These are phyloP conservation scores for Peucedramus taeniatus DNA, from an alignment of 2,113 vertebrate species.

Conservation along the genomic window DNA sequence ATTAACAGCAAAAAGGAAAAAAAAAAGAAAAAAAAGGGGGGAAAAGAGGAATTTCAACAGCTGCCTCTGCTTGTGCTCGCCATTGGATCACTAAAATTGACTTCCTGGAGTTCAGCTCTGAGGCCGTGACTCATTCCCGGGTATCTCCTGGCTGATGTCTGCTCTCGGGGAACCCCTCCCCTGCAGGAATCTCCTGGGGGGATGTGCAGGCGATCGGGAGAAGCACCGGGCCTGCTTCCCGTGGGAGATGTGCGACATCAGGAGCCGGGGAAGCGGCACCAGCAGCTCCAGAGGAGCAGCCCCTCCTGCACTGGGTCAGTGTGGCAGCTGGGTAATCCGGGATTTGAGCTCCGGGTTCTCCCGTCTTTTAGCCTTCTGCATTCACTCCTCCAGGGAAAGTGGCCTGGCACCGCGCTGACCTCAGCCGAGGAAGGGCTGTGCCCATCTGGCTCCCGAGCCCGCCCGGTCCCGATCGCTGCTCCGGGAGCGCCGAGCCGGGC, in stretches of 20 bases:
- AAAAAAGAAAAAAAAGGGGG: accelerated
- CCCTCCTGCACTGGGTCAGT: not conserved
- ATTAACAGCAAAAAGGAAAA: not conserved
- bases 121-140: not conserved
- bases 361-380: not conserved
- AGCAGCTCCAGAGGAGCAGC: not conserved
- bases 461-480: accelerated
- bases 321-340: not conserved
- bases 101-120: not conserved
- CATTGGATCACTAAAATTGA: not conserved
- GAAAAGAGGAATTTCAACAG: not conserved
- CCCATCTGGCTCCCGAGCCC: not conserved
- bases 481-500: not conserved
- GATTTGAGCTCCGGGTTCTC: not conserved
- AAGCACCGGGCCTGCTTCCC: not conserved
- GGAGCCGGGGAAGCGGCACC: not conserved
- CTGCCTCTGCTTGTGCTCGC: not conserved
- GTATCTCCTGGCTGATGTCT: not conserved
- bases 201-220: not conserved
- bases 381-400: not conserved
- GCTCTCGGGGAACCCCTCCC: accelerated
- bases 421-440: not conserved
- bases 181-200: not conserved
- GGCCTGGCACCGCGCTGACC: accelerated
- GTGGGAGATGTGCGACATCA: accelerated